Evolutionary conservation across 1,140 invertebrate genomes (phyloP).

Genomic region (Sycobia sp.): DNA sequence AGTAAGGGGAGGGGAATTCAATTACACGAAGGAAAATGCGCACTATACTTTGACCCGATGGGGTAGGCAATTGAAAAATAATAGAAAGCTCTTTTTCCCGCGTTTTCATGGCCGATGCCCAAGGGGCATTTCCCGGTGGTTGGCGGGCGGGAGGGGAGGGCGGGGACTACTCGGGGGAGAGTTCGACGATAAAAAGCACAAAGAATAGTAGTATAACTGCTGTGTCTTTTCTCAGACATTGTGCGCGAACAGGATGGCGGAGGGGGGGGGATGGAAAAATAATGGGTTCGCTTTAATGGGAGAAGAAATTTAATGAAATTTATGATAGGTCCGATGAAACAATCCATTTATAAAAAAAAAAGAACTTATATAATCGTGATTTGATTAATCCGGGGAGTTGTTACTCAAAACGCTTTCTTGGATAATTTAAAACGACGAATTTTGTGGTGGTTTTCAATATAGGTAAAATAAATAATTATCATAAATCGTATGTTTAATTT

Average conservation of each 20-base stretch:
- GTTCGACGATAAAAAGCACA: conserved; percentile 22
- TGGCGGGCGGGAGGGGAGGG: too few species aligned
- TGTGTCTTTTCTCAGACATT: conserved; percentile 11
- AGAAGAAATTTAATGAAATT: not conserved
- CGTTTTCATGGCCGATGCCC: conserved; percentile 35
- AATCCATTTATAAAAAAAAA: too few species aligned
- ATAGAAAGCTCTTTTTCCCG: conserved; percentile 50
- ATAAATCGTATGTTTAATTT: too few species aligned
- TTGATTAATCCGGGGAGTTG: too few species aligned
- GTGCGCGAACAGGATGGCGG: too few species aligned
- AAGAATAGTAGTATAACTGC: conserved; percentile 20
- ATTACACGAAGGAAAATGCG: conserved; percentile 13
- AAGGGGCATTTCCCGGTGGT: conserved; percentile 23
- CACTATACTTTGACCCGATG: conserved; percentile 27
- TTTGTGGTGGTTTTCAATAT: too few species aligned
- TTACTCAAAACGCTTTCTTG: too few species aligned
- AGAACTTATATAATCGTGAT: too few species aligned
- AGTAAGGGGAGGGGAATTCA: too few species aligned
- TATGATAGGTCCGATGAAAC: too few species aligned
- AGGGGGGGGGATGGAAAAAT: not conserved
- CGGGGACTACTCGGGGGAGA: not conserved
- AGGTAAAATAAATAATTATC: too few species aligned
- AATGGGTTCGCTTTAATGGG: conserved; percentile 2
- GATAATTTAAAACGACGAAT: too few species aligned
- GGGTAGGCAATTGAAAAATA: conserved; percentile 58